These are phyloP conservation scores for Clarias platycephalus DNA, from an alignment of 2,797 vertebrate species.

Conservation along the genomic window DNA sequence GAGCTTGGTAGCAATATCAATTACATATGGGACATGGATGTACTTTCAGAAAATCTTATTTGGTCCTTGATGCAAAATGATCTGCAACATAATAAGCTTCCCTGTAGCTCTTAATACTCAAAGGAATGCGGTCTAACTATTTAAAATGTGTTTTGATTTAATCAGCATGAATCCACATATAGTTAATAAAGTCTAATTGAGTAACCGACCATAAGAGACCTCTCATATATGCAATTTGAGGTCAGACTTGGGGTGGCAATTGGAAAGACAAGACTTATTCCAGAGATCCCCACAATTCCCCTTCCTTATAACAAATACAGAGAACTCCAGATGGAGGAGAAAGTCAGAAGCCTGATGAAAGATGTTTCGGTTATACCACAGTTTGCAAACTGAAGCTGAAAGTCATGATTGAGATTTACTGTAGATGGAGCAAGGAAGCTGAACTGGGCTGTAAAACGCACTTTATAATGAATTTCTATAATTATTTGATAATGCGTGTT, in stretches of 20 bases:
- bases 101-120: background rate
- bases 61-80: background rate
- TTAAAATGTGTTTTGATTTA: conserved; percentile 1
- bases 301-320: background rate
- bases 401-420: background rate
- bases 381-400: background rate
- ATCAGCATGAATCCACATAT: conserved; percentile 5
- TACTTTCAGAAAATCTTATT: background rate
- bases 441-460: background rate
- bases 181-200: background rate
- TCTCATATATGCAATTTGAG: conserved; percentile 4
- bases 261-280: background rate
- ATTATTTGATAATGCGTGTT: background rate
- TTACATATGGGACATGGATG: background rate
- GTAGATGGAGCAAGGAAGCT: background rate
- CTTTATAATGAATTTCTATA: background rate
- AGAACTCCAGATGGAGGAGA: background rate
- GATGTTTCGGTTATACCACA: background rate
- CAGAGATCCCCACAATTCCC: background rate
- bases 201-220: conserved; percentile 8
- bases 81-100: background rate
- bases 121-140: background rate
- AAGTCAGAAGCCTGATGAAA: background rate
- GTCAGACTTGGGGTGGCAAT: conserved; percentile 8
- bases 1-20: background rate